Base-by-base conservation (phyloP, 2,888 invertebrate species). In the Nemurella pictetii region DNA sequence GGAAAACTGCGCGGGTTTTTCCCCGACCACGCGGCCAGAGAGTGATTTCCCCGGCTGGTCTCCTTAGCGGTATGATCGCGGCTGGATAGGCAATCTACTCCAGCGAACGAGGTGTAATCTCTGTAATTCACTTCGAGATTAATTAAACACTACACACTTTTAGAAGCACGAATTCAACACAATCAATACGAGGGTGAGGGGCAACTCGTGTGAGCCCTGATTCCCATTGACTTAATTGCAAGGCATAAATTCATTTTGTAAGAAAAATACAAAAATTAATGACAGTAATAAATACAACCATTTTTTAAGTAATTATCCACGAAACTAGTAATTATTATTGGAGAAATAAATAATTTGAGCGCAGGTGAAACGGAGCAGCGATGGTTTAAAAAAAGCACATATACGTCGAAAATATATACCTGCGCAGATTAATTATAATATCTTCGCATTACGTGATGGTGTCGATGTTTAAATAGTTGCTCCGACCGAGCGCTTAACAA, bases 381-480 rank as follows among this genome's bases (percentile, higher is more conserved):
- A 75, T 25, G 75, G 26, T 81, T 81, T 81, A 32, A 27, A 26
- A 26, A 77, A 77, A n/a, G n/a, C n/a, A n/a, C n/a, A n/a, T 1
- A 55, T 12, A 55, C 55, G 20, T 15, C 80, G 20, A 81, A n/a
- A 81, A 81, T 36, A n/a, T 81, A 81, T 81, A 81, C 35, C 25
- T 81, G n/a, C n/a, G n/a, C 7, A 36, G 80, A 36, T 26, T 81
- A 81, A 81, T 81, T 81, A 81, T 81, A 81, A 35, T 81, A 30
- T 75, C 75, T 75, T 27, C 25, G 15, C 75, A 75, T 75, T 81
- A 81, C 80, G 80, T 81, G 80, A 35, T 81, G 27, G 80, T 81
- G 80, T 81, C 80, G 80, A 81, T 25, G n/a, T 12, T 7, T 35
- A 25, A 81, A 81, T 81, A 81, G 35, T 81, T 81, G 35, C 35